Percentiles rank a stretch among this genome's conserved stretches.
These are phyloP conservation scores for Spermophilus dauricus DNA, from an alignment of 2,113 vertebrate species.

Conservation along the genomic window DNA sequence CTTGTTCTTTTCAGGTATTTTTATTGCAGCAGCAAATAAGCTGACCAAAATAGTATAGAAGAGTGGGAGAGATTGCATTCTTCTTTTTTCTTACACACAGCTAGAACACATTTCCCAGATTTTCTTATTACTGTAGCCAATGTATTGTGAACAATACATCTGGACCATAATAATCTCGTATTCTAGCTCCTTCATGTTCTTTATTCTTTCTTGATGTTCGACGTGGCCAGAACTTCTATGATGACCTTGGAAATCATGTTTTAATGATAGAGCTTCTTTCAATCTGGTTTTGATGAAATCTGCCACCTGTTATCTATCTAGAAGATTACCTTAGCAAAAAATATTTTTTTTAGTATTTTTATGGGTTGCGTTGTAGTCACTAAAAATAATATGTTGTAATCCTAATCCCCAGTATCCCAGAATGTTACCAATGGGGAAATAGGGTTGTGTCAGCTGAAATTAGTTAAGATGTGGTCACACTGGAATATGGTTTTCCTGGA, in stretches of 20 bases:
- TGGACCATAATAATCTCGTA: background rate
- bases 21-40: no score
- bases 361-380: background rate
- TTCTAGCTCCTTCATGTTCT: background rate
- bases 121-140: background rate
- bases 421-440: background rate
- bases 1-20: no score
- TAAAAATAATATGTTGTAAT: background rate
- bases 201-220: background rate
- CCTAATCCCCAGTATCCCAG: background rate
- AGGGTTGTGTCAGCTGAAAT: background rate
- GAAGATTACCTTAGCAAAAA: background rate
- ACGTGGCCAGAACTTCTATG: background rate
- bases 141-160: background rate
- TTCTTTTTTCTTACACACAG: background rate
- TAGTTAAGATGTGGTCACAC: background rate
- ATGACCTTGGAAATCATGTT: background rate
- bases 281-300: background rate
- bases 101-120: background rate
- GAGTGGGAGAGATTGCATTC: background rate
- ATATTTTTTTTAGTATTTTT: background rate
- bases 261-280: background rate
- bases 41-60: background rate
- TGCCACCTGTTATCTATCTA: background rate
- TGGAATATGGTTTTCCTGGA: background rate